Conservation (phyloP, 1,140 invertebrate genomes). For the Drosophila bocki region DNA sequence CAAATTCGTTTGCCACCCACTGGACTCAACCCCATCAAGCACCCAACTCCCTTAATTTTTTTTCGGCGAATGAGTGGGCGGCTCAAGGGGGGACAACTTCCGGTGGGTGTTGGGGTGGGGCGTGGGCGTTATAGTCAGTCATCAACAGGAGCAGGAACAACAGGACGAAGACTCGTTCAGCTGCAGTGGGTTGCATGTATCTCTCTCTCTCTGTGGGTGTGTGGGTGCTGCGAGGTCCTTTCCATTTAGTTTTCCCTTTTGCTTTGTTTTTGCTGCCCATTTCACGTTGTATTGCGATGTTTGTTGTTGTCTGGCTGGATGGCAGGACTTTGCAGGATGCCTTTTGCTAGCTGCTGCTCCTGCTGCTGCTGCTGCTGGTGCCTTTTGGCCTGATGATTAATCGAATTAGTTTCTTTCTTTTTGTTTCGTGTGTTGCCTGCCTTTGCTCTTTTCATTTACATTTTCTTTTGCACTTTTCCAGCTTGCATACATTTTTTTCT, state of each 20-base stretch:
- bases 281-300: constrained; percentile 7
- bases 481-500: constrained; percentile 63
- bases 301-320: constrained; percentile 22
- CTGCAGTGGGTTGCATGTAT: constrained; percentile 60
- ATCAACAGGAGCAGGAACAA: constrained; percentile 39
- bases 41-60: constrained; percentile 2
- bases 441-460: constrained; percentile 74
- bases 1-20: constrained; percentile 10
- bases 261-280: constrained; percentile 18
- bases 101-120: not conserved
- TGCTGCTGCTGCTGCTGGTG: constrained; percentile 22
- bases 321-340: constrained; percentile 46
- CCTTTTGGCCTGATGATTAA: constrained; percentile 78
- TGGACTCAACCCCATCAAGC: not conserved
- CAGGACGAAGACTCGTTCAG: constrained; percentile 46
- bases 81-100: not conserved
- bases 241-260: constrained; percentile 33
- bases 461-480: constrained; percentile 75
- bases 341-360: constrained; percentile 28
- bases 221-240: constrained; percentile 28
- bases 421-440: constrained; percentile 34
- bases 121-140: constrained; percentile 47
- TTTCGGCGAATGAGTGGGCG: constrained; percentile 24
- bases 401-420: constrained; percentile 79
- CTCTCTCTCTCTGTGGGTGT: constrained; percentile 18